Evolutionary conservation across 2,888 invertebrate species (phyloP).

Genomic region (Thymelicus acteon): DNA sequence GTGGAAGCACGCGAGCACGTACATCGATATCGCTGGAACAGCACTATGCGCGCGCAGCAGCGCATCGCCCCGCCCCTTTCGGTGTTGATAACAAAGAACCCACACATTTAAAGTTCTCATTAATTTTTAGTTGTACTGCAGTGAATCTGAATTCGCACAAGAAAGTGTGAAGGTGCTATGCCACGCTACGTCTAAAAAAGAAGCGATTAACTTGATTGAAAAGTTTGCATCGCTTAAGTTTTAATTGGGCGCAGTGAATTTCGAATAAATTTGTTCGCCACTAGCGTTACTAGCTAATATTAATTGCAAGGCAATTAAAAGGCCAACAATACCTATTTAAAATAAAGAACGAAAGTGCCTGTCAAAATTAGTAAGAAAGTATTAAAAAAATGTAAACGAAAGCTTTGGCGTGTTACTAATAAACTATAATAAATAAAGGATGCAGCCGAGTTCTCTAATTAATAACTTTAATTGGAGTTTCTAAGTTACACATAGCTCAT

Average conservation of each 20-base stretch:
- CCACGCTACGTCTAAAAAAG: constrained; percentile 28
- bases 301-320: not conserved
- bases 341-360: too few relatives aligned
- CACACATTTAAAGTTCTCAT: constrained; percentile 49
- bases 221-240: constrained; percentile 12
- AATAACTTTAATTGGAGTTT: too few relatives aligned
- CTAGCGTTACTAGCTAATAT: not conserved
- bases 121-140: constrained; percentile 49
- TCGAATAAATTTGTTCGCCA: not conserved
- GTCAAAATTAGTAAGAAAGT: too few relatives aligned
- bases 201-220: constrained; percentile 14
- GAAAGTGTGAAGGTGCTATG: constrained; percentile 19
- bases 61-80: constrained; percentile 44
- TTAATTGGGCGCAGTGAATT: not conserved
- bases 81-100: constrained; percentile 48
- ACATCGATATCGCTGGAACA: constrained; percentile 32
- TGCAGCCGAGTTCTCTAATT: too few relatives aligned
- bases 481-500: not conserved
- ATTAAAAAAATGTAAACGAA: too few relatives aligned
- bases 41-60: constrained; percentile 47
- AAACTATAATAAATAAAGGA: too few relatives aligned
- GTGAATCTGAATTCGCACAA: constrained; percentile 44
- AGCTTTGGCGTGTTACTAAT: too few relatives aligned
- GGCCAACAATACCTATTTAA: not conserved
- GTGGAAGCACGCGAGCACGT: not conserved